Conservation (phyloP, 2,113 vertebrate species). For the Coryphaenoides rupestris region DNA sequence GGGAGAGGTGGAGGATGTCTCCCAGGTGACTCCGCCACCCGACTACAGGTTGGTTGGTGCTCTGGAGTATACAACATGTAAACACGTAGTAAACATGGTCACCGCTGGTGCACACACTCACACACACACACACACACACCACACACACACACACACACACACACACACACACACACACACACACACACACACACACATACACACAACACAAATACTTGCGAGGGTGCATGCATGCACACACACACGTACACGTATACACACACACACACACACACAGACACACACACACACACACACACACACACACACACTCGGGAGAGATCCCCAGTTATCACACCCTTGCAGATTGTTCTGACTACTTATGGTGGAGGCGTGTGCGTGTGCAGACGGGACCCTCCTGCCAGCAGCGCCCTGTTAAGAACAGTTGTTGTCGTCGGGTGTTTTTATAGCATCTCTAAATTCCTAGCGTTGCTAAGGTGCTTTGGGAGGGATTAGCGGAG, state of each 20-base stretch:
- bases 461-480: constrained; percentile 75
- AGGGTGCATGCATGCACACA: constrained; percentile 39
- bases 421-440: constrained; percentile 65
- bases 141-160: constrained; percentile 16
- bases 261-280: constrained; percentile 18
- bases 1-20: constrained; percentile 54
- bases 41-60: constrained; percentile 62
- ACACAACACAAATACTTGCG: not conserved
- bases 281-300: constrained; percentile 19
- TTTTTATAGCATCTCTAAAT: constrained; percentile 72
- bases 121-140: not conserved
- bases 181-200: not conserved
- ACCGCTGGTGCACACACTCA: too few species aligned
- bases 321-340: constrained; percentile 72
- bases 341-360: constrained; percentile 74
- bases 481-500: constrained; percentile 75
- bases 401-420: constrained; percentile 73
- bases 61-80: constrained; percentile 48
- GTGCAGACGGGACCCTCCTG: constrained; percentile 71
- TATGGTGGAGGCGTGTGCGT: constrained; percentile 66
- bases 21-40: constrained; percentile 72
- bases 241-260: constrained; percentile 25
- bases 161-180: constrained; percentile 9
- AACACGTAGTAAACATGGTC: too few species aligned
- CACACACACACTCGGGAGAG: constrained; percentile 59